phyloP scores from a whole-genome alignment of 2,113 vertebrate species.

The Ardeotis arabs region DNA sequence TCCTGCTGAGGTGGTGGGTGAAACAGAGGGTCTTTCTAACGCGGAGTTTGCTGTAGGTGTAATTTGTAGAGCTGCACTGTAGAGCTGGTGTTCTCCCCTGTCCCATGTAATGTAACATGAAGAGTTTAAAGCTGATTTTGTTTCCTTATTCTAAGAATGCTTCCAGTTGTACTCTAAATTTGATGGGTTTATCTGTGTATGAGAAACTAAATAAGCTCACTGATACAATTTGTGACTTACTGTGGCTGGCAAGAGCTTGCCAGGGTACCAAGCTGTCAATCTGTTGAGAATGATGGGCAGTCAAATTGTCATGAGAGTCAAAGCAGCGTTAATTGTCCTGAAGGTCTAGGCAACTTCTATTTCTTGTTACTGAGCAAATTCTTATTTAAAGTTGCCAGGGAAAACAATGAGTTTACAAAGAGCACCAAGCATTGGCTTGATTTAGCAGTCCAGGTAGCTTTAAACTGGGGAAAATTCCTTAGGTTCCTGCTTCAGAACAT shows the following conservation, averaged over 20 bases:
- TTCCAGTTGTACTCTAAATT: background rate
- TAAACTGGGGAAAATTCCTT: background rate
- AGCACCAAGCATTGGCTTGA: background rate
- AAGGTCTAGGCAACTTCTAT: background rate
- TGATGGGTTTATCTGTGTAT: background rate
- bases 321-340: background rate
- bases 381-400: background rate
- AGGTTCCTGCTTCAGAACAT: background rate
- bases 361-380: background rate
- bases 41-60: background rate
- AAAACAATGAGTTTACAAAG: background rate
- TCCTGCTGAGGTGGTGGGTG: background rate
- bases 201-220: background rate
- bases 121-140: background rate
- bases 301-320: background rate
- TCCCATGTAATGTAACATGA: rapidly evolving
- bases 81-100: background rate
- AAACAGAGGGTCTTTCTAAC: background rate
- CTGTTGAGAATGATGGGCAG: background rate
- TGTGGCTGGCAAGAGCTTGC: background rate
- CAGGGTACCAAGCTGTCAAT: background rate
- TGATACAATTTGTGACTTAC: background rate
- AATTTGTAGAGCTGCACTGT: background rate
- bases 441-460: background rate
- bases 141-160: background rate